These are phyloP conservation scores for Neoscelio sp. DNA, from an alignment of 2,888 invertebrate species.

Conservation along the genomic window DNA sequence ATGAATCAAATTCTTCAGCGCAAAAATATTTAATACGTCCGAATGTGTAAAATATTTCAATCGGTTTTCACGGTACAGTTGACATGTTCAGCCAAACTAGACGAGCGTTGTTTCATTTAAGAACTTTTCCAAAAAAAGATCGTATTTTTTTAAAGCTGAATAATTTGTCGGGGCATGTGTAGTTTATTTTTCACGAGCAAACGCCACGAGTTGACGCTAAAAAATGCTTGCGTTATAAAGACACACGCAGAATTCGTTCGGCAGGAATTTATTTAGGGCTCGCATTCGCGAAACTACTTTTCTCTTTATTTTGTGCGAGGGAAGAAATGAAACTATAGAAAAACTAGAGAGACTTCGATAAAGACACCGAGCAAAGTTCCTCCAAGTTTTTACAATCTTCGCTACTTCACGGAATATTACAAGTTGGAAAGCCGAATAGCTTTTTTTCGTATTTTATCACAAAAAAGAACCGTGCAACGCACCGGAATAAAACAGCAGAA, in stretches of 20 bases:
- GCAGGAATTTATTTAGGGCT: constrained; percentile 55
- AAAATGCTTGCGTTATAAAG: constrained; percentile 39
- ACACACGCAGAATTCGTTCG: constrained; percentile 29
- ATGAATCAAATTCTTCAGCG: constrained; percentile 14
- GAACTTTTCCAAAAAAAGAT: too few species aligned
- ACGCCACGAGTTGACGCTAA: constrained; percentile 20
- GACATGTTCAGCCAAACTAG: constrained; percentile 9
- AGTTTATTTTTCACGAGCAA: constrained; percentile 30
- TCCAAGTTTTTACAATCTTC: constrained; percentile 68
- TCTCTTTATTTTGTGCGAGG: constrained; percentile 54
- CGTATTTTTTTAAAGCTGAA: too few species aligned
- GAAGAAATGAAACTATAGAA: constrained; percentile 65
- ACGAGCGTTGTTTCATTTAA: too few species aligned
- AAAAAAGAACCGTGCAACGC: constrained; percentile 56
- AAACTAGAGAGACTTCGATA: constrained; percentile 64
- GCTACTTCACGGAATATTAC: constrained; percentile 69
- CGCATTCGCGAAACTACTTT: constrained; percentile 56
- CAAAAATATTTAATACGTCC: constrained; percentile 28
- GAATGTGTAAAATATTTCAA: constrained; percentile 18
- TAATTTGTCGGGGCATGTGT: constrained; percentile 10
- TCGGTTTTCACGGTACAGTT: background rate
- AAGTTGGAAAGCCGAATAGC: constrained; percentile 68
- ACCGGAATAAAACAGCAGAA: constrained; percentile 64
- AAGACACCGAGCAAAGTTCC: constrained; percentile 63
- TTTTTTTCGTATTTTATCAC: constrained; percentile 64